phyloP scores from a whole-genome alignment of 2,888 invertebrate genomes.

The Corythucha ciliata region DNA sequence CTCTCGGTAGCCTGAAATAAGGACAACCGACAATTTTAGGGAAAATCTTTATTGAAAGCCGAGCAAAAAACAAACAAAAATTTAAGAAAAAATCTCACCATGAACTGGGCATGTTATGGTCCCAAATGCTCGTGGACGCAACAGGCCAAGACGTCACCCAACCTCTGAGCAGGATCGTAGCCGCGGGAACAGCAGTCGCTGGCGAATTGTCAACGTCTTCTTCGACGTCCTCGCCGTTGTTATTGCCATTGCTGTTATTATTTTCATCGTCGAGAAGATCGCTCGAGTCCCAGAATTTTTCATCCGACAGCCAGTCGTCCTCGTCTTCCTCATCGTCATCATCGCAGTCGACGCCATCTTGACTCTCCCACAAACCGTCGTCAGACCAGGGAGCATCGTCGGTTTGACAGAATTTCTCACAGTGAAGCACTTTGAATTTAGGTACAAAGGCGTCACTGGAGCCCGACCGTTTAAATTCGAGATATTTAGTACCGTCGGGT shows the following conservation, averaged over 20 bases:
- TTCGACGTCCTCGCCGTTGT: conserved; percentile 22
- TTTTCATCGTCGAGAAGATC: conserved; percentile 38
- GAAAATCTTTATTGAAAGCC: neutral
- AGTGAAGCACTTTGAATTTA: conserved; percentile 57
- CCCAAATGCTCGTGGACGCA: conserved; percentile 31
- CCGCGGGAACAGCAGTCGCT: too few species aligned
- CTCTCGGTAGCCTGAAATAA: neutral
- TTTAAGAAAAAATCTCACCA: neutral
- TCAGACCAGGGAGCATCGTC: conserved; percentile 38
- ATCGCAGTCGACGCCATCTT: neutral
- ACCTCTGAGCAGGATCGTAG: conserved; percentile 30
- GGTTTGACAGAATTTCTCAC: conserved; percentile 52
- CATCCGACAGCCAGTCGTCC: conserved; percentile 2
- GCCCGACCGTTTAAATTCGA: conserved; percentile 41
- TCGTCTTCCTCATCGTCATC: conserved; percentile 34
- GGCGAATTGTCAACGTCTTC: conserved; percentile 11
- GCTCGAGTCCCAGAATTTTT: conserved; percentile 1
- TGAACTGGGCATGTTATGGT: conserved; percentile 26
- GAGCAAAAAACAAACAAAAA: neutral
- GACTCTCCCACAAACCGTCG: neutral
- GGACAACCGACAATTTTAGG: too few species aligned
- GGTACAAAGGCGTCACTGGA: conserved; percentile 47
- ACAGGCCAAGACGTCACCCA: conserved; percentile 33
- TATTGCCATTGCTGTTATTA: conserved; percentile 25
- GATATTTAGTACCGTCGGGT: conserved; percentile 43